These are phyloP conservation scores for Mareca strepera DNA, from an alignment of 2,797 vertebrate species.

Conservation along the genomic window DNA sequence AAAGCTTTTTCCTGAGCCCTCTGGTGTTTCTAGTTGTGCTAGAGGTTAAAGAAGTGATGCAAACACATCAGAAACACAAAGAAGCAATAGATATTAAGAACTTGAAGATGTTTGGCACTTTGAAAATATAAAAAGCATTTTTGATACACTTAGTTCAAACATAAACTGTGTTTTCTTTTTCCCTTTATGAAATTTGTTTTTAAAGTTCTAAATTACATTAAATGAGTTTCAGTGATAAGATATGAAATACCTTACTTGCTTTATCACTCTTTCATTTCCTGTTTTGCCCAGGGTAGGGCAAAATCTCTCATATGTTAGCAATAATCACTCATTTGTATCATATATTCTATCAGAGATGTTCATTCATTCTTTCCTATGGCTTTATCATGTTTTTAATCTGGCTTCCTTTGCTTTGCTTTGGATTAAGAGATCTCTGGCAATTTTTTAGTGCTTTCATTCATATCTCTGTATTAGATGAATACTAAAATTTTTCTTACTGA, in stretches of 20 bases:
- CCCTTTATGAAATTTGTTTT: neutral
- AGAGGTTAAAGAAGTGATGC: neutral
- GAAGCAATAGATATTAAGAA: neutral
- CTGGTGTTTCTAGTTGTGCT: neutral
- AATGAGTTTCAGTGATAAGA: neutral
- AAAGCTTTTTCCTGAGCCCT: neutral
- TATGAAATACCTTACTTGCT: neutral
- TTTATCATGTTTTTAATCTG: neutral
- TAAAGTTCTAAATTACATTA: neutral
- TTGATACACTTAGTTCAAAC: neutral
- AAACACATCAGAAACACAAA: neutral
- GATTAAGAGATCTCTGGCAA: neutral
- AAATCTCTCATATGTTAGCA: neutral
- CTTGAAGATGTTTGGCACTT: neutral
- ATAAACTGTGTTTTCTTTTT: neutral
- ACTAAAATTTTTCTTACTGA: neutral
- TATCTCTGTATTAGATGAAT: neutral
- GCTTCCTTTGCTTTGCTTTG: neutral
- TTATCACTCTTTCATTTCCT: slow-evolving; percentile 33
- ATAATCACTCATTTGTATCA: neutral
- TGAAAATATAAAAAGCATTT: neutral
- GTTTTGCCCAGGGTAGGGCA: neutral
- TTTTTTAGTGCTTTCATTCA: neutral
- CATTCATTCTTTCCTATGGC: neutral
- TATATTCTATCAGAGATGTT: neutral